Evolutionary conservation across 1,140 invertebrate genomes (phyloP).

Genomic region (Archivesica marissinica): DNA sequence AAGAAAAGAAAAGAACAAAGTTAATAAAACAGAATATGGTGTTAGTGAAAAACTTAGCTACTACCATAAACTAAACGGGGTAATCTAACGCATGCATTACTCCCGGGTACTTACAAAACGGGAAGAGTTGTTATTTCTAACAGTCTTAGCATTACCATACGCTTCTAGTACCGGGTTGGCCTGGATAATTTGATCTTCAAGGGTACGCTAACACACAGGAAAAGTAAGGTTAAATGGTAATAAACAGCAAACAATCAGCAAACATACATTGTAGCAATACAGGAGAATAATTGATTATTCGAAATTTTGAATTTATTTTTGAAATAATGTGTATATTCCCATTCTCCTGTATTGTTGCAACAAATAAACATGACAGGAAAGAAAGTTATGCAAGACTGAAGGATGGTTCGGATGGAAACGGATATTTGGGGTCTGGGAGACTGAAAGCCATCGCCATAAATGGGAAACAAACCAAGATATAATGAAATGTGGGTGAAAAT

Average conservation of each 20-base stretch:
- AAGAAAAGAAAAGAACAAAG: conserved; percentile 39
- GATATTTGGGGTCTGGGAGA: background rate
- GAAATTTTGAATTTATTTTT: too few species aligned
- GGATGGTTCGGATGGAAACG: background rate
- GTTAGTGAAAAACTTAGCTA: conserved; percentile 30
- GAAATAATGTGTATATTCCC: background rate
- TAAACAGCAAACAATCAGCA: conserved; percentile 2
- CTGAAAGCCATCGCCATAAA: background rate
- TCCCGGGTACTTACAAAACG: conserved; percentile 86
- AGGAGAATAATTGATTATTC: background rate
- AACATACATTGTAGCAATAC: background rate
- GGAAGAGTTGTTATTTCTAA: conserved; percentile 99
- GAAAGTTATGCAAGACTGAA: background rate
- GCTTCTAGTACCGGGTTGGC: conserved; percentile 99
- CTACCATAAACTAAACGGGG: background rate
- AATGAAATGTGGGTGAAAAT: background rate
- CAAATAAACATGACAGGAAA: background rate
- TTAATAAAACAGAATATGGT: conserved; percentile 29
- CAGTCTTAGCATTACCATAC: conserved; percentile 99
- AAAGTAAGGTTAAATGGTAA: conserved; percentile 13
- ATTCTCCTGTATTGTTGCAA: background rate
- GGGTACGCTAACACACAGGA: conserved; percentile 66
- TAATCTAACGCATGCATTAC: conserved; percentile 58
- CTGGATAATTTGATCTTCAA: conserved; percentile 99
- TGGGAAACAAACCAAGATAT: background rate